Percentiles rank a stretch among this genome's conserved stretches.
phyloP scores from a whole-genome alignment of 2,113 vertebrate genomes.

The Orthonyx spaldingii region DNA sequence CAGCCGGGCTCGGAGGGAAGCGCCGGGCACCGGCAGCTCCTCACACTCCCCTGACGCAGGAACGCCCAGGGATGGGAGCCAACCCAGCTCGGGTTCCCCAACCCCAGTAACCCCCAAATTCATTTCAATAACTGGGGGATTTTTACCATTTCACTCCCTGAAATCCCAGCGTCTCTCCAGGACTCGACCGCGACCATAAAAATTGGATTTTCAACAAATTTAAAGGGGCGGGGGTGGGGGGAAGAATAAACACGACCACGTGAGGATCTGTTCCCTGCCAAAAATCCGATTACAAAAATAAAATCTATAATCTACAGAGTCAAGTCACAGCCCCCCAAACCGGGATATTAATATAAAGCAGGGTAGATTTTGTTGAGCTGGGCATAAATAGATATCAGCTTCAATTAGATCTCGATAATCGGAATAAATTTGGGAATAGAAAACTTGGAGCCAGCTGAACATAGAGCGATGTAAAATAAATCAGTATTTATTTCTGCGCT shows the following conservation, averaged over 20 bases:
- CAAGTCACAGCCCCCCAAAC: background rate
- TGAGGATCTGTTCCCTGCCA: background rate
- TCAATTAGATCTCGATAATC: background rate
- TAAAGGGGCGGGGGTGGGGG: fast-evolving
- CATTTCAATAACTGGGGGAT: fast-evolving
- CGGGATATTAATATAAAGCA: background rate
- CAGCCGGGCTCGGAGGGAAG: background rate
- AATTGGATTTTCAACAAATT: background rate
- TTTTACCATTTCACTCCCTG: background rate
- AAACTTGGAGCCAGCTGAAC: background rate
- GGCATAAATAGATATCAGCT: background rate
- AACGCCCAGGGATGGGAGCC: background rate
- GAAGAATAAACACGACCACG: background rate
- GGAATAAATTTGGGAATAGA: background rate
- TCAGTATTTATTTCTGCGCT: background rate
- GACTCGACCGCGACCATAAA: background rate
- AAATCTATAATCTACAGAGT: background rate
- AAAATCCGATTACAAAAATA: background rate
- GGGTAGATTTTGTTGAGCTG: background rate
- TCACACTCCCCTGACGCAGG: background rate
- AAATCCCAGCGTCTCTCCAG: background rate
- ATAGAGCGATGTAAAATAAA: background rate
- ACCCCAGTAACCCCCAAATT: background rate
- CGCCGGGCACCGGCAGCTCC: background rate
- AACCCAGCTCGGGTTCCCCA: background rate